phyloP scores from a whole-genome alignment of 2,113 vertebrate genomes.

The Hipposideros armiger region DNA sequence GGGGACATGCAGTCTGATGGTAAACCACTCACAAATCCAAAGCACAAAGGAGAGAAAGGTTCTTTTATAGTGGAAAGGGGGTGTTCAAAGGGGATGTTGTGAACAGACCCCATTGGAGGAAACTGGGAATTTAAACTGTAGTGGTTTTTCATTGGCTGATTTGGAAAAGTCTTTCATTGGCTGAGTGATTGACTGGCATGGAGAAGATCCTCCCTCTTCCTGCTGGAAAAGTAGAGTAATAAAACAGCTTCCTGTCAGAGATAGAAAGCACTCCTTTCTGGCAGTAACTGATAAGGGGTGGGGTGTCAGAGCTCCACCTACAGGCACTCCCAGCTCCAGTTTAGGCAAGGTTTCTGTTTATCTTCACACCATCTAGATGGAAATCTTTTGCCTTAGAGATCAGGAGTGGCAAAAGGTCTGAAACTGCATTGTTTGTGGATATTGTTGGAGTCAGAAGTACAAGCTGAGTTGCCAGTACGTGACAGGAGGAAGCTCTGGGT shows the following conservation, averaged over 20 bases:
- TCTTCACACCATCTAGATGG: background rate
- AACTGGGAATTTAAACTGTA: background rate
- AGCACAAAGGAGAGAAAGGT: background rate
- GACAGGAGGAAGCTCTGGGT: slow-evolving; percentile 44
- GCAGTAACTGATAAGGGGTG: background rate
- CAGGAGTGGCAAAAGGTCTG: background rate
- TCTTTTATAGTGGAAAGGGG: background rate
- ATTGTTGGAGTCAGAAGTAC: background rate
- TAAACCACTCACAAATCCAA: background rate
- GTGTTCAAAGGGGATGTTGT: background rate
- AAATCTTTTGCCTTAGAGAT: background rate
- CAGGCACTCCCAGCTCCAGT: background rate
- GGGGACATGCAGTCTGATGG: background rate
- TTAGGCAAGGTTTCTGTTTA: background rate
- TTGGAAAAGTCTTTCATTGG: background rate
- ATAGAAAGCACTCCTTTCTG: background rate
- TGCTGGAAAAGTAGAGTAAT: too few relatives aligned
- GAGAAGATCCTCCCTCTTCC: background rate
- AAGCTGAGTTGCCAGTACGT: slow-evolving; percentile 32
- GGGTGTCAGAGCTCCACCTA: background rate
- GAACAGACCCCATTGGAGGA: background rate
- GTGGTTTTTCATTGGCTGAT: background rate
- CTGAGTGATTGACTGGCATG: background rate
- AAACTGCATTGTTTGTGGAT: background rate
- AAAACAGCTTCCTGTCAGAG: background rate